phyloP scores from a whole-genome alignment of 2,113 vertebrate genomes.

The Zapornia atra region DNA sequence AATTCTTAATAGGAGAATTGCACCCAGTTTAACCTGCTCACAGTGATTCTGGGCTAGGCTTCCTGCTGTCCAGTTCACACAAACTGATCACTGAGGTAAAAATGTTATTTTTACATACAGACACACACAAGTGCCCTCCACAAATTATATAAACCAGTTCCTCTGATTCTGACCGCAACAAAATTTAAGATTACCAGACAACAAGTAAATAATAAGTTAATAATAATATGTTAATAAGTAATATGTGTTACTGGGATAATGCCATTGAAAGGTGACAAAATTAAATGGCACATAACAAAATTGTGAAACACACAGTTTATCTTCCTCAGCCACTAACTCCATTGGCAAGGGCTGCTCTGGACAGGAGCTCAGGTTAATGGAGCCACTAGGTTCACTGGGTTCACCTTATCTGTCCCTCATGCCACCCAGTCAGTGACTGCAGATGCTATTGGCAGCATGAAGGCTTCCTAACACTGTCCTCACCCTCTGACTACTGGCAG shows the following conservation, averaged over 20 bases:
- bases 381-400: neutral
- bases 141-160: neutral
- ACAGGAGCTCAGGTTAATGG: neutral
- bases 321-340: rapidly evolving
- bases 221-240: neutral
- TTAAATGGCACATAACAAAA: neutral
- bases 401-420: neutral
- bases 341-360: neutral
- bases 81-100: neutral
- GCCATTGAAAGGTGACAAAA: neutral
- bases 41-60: neutral
- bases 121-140: neutral
- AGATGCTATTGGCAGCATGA: neutral
- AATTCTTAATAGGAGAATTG: neutral
- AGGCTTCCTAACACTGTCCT: neutral
- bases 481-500: neutral
- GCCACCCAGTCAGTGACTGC: neutral
- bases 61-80: neutral
- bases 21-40: neutral
- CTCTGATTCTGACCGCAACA: neutral
- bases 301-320: neutral
- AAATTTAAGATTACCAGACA: neutral
- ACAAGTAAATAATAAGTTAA: neutral
- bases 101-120: neutral
- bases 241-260: neutral